These are phyloP conservation scores for Corapipo altera DNA, from an alignment of 2,113 vertebrate species.

Conservation along the genomic window DNA sequence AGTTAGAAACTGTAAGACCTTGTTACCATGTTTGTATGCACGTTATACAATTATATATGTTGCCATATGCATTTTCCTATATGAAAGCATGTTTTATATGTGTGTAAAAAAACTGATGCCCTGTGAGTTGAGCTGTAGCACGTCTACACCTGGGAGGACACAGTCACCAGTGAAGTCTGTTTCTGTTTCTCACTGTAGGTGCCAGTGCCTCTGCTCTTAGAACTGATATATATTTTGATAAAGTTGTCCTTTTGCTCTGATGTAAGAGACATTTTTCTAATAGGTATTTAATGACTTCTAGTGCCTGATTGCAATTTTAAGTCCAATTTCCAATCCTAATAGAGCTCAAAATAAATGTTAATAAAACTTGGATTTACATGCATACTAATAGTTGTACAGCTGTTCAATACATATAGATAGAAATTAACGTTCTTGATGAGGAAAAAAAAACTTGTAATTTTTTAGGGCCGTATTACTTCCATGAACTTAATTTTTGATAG, in stretches of 20 bases:
- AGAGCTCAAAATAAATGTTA: not conserved
- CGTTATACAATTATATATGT: accelerated
- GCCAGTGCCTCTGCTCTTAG: not conserved
- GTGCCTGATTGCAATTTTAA: not conserved
- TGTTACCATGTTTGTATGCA: not conserved
- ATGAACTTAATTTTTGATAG: not conserved
- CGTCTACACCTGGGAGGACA: not conserved
- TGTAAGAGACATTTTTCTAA: not conserved
- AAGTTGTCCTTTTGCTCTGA: not conserved
- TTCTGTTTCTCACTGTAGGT: not conserved
- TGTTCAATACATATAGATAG: not conserved
- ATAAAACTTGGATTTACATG: not conserved
- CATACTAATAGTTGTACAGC: not conserved
- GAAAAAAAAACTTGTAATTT: not conserved
- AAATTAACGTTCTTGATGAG: not conserved
- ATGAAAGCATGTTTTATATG: not conserved
- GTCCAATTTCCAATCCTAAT: not conserved
- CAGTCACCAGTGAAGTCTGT: not conserved
- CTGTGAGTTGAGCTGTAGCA: not conserved
- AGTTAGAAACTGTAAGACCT: not conserved
- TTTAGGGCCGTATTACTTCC: not conserved
- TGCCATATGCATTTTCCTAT: not conserved
- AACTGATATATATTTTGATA: not conserved
- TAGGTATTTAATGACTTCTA: not conserved
- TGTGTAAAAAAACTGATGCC: not conserved